A percentile compares a stretch with the other conserved stretches of the same genome.
These are phyloP conservation scores for Drosophila seguyi DNA, from an alignment of 1,140 invertebrate genomes.

Conservation along the genomic window DNA sequence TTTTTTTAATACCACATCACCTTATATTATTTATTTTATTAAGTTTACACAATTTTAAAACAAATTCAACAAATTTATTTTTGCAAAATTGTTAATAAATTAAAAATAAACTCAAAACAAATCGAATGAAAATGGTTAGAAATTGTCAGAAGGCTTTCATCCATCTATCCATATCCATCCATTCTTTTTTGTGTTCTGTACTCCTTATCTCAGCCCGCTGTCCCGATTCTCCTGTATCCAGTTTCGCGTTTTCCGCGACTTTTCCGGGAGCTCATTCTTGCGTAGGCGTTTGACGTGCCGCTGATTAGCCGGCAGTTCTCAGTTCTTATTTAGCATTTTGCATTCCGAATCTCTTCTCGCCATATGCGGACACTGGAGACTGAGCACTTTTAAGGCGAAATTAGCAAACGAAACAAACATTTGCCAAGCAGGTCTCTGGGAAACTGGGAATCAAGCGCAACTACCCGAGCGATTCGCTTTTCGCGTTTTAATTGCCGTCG, in stretches of 20 bases:
- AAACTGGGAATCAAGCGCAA: slow-evolving; percentile 16
- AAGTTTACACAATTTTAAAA: too few species aligned
- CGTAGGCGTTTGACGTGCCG: slow-evolving; percentile 72
- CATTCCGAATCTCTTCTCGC: background rate
- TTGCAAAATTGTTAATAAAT: too few species aligned
- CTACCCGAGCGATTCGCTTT: slow-evolving; percentile 4
- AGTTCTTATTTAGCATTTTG: background rate
- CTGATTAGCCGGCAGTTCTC: slow-evolving; percentile 65
- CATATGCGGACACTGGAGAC: slow-evolving; percentile 48
- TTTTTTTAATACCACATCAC: too few species aligned
- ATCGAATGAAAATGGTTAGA: too few species aligned
- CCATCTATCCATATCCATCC: too few species aligned
- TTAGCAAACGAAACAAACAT: slow-evolving; percentile 43
- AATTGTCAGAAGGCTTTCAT: too few species aligned
- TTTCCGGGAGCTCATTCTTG: slow-evolving; percentile 46
- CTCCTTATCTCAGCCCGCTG: background rate
- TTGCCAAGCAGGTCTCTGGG: slow-evolving; percentile 29
- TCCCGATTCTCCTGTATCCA: slow-evolving; percentile 2
- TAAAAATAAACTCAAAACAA: too few species aligned
- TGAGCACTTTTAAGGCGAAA: slow-evolving; percentile 48
- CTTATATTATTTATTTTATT: too few species aligned
- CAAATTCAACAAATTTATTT: too few species aligned
- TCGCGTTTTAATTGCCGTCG: slow-evolving; percentile 48
- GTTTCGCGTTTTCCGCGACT: slow-evolving; percentile 22
- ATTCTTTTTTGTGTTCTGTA: background rate